A percentile compares a stretch with the other conserved stretches of the same genome.
Evolutionary conservation across 2,797 vertebrate genomes (phyloP).

Genomic region (Tapirus indicus): DNA sequence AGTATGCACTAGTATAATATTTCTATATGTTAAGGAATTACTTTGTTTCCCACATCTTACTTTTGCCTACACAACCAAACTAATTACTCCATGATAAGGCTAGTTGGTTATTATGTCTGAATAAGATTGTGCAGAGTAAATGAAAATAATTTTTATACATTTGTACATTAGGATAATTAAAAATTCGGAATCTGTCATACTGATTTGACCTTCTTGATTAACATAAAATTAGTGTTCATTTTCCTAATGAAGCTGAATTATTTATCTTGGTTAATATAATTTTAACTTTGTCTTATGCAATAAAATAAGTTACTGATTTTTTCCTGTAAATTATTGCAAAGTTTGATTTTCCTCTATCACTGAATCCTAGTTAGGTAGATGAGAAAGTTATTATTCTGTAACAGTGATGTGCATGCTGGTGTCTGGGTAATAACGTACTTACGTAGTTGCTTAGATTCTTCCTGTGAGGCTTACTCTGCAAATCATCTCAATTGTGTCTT

Average conservation of each 20-base stretch:
- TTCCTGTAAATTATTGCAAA: not conserved
- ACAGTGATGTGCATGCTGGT: not conserved
- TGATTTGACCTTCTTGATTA: not conserved
- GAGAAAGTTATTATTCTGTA: not conserved
- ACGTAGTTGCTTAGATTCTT: not conserved
- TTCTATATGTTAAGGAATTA: not conserved
- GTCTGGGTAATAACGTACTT: not conserved
- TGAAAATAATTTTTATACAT: conserved; percentile 23
- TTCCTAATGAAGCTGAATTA: not conserved
- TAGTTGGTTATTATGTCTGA: not conserved
- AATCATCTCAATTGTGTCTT: not conserved
- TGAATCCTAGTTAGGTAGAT: not conserved
- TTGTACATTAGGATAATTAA: conserved; percentile 32
- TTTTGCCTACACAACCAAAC: not conserved
- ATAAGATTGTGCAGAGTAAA: not conserved
- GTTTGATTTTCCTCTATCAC: not conserved
- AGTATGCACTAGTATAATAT: not conserved
- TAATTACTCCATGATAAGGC: not conserved
- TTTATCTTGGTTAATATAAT: not conserved
- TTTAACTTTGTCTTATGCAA: not conserved
- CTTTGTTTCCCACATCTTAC: not conserved
- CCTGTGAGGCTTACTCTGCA: not conserved
- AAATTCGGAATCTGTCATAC: not conserved
- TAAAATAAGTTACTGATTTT: not conserved
- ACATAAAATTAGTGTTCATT: not conserved